These are phyloP conservation scores for Abramis brama DNA, from an alignment of 2,113 vertebrate species.

Conservation along the genomic window DNA sequence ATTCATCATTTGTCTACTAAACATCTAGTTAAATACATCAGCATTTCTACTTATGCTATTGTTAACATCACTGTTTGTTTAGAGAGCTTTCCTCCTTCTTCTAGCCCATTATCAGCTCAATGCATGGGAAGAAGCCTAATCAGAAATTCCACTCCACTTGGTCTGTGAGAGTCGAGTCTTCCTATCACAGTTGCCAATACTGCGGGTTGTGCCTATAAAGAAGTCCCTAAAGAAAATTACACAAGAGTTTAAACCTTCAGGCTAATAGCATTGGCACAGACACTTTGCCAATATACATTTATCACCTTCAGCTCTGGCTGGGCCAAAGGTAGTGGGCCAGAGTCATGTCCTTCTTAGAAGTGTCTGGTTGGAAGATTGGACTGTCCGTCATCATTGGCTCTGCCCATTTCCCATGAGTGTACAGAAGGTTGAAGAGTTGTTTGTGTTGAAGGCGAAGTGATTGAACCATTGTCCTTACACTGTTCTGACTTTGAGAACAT, in stretches of 20 bases:
- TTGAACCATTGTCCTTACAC: constrained; percentile 59
- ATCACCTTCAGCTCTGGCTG: constrained; percentile 77
- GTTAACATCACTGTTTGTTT: constrained; percentile 50
- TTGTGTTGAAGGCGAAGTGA: constrained; percentile 59
- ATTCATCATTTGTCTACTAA: constrained; percentile 31
- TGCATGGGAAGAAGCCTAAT: constrained; percentile 52
- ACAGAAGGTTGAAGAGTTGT: constrained; percentile 65
- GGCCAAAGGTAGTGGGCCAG: constrained; percentile 73
- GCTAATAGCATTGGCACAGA: constrained; percentile 75
- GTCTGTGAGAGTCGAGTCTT: constrained; percentile 68
- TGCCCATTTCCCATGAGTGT: constrained; percentile 70
- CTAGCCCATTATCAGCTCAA: constrained; percentile 48
- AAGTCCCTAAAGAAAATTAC: constrained; percentile 68
- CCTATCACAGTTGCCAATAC: constrained; percentile 74
- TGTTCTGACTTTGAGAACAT: constrained; percentile 61
- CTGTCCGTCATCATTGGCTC: constrained; percentile 74
- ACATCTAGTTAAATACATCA: constrained; percentile 23
- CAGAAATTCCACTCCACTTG: constrained; percentile 67
- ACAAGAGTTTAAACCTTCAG: constrained; percentile 72
- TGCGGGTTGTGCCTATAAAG: constrained; percentile 63
- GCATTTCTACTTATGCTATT: constrained; percentile 36
- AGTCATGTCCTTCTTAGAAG: constrained; percentile 76
- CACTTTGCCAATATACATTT: constrained; percentile 73
- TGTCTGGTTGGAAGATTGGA: constrained; percentile 75
- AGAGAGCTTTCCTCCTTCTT: constrained; percentile 35